phyloP scores from a whole-genome alignment of 2,797 vertebrate species.

The Knipowitschia caucasica region DNA sequence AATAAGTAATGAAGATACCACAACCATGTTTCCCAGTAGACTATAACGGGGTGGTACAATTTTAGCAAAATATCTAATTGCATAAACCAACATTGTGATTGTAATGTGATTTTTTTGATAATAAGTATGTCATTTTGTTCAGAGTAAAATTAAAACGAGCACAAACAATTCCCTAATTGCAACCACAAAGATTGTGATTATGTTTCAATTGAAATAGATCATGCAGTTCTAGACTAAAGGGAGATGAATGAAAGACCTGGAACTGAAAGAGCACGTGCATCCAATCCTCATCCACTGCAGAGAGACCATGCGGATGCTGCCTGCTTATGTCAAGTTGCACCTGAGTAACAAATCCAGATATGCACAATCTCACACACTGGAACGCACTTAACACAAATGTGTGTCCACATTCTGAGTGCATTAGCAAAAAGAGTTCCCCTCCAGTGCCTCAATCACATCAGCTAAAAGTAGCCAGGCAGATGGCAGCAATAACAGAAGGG shows the following conservation, averaged over 20 bases:
- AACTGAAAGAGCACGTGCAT: slow-evolving; percentile 65
- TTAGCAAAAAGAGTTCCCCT: slow-evolving; percentile 63
- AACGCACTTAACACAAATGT: slow-evolving; percentile 32
- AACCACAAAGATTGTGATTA: too few species aligned
- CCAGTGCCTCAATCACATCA: slow-evolving; percentile 67
- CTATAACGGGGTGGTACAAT: too few species aligned
- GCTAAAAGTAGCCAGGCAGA: slow-evolving; percentile 76
- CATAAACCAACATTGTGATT: too few species aligned
- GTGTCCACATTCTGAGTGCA: slow-evolving; percentile 54
- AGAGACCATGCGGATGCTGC: slow-evolving; percentile 42
- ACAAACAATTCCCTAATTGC: too few species aligned
- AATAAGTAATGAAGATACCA: slow-evolving; percentile 65
- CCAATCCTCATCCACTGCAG: slow-evolving; percentile 62
- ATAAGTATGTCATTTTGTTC: too few species aligned
- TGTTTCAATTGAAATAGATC: too few species aligned
- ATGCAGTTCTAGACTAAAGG: slow-evolving; percentile 67
- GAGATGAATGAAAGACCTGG: slow-evolving; percentile 66
- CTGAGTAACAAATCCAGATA: slow-evolving; percentile 35
- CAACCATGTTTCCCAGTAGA: slow-evolving; percentile 63
- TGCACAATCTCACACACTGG: slow-evolving; percentile 4
- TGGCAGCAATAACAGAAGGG: slow-evolving; percentile 75
- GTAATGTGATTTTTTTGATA: too few species aligned
- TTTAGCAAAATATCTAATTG: too few species aligned
- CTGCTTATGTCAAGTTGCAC: slow-evolving; percentile 27
- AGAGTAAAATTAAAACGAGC: too few species aligned